Base-by-base conservation (phyloP, 1,140 invertebrate genomes). In the Anthonomus grandis region DNA sequence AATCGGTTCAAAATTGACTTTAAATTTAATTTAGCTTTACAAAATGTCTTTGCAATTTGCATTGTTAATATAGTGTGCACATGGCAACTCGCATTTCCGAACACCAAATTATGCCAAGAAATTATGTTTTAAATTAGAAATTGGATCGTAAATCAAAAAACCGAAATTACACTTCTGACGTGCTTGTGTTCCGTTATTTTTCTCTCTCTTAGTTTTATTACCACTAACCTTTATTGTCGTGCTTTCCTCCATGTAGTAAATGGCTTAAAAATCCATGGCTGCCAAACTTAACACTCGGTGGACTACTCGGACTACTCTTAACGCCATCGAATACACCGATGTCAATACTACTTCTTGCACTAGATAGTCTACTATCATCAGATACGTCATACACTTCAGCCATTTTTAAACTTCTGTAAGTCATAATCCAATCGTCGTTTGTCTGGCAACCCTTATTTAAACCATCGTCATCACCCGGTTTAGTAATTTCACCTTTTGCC, bases 401-500 rank as follows among this genome's bases (percentile, higher is more conserved):
- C 27, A 71, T 70, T 63, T 71, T 67, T 47, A 71, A 51, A 56
- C 74, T 62, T 21, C 68, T 67, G 46, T 75, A 74, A 2, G 73
- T 75, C 9, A 82, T 51, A 4, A 85, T 79, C 89, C 87, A 90
- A 5, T 80, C 82, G 19, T 87, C 84, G 10, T 86, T 81, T 0
- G 87, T 90, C 67, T 90, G 87, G 63, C 80, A 82, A 8, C 86
- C 86, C 59, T 89, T 89, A 60, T 79, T 81, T 13, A 83, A 78
- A 0, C 83, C 86, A 51, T 88, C 85, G 60, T 84, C 81, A 49
- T 89, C 85, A 17, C 86, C 83, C 1, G 85, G 83, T 25, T 84
- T 85, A 2, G 83, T 84, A 1, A 84, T 86, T 70, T 86, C 85
- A 1, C 84, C 82, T 62, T 89, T 89, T 0, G 88, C 83, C 64